Evolutionary conservation across 2,888 invertebrate genomes (phyloP), one percentile per base, ranked within the genome.

Genomic region (Stenurella melanura): DNA sequence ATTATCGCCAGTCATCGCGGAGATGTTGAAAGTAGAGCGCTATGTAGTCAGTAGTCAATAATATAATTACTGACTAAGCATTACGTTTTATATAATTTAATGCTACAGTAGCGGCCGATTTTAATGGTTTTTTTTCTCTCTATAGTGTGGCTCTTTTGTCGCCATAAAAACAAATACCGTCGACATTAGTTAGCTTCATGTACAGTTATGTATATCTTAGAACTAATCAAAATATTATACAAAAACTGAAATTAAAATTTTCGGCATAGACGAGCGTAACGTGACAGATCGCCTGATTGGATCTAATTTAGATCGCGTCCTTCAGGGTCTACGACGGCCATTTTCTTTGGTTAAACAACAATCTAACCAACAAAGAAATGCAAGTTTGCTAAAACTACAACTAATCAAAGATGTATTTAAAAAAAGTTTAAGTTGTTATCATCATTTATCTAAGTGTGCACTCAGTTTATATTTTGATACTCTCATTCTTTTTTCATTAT

Each of bases 11-110:
- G 58, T 69, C 69, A 69, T 69, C 69, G 10, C 26, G 1, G 9
- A 30, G 26, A 67, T 50, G 69, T 56, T 17, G 38, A 66, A 66
- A 66, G 64, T 66, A 38, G 64, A 66, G 19, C 64, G 38, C 38
- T 34, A 18, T 38, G 60, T 18, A 64, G 38, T 64, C 67, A 30
- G 69, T 58, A 58, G 69, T 30, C 69, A 34, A 69, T 69, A 69
- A 30, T 11, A 69, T 69, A 69, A 69, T 69, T 69, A 69, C 69
- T 34, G 58, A 34, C 58, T 69, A 19, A 18, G 69, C 69, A 69
- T 58, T 34, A 57, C 69, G 58, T 69, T 69, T 69, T 69, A 19
- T 26, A 12, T 26, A 26, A 17, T 26, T 17, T 34, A 18, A 18
- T 58, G 30, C 17, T 18, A 19, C 64, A 50, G 69, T 30, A 58